Percentiles rank a stretch among this genome's conserved stretches.
Conservation (phyloP, 2,113 vertebrate species). For the Cephalopterus ornatus region DNA sequence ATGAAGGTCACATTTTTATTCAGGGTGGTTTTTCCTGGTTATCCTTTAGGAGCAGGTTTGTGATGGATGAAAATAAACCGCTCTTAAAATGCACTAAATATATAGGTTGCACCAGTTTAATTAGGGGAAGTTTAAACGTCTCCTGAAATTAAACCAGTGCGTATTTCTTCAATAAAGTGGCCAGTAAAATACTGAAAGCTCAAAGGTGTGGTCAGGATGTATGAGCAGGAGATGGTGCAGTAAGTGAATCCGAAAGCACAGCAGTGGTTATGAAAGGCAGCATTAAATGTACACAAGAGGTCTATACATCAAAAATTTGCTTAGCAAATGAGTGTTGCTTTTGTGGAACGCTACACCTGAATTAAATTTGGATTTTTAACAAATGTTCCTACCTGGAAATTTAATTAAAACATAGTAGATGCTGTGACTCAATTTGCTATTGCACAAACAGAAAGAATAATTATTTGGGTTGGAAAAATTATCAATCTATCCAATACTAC, state of each 20-base stretch:
- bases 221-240: background rate
- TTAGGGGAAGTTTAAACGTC: background rate
- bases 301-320: background rate
- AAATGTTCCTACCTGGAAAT: background rate
- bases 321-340: background rate
- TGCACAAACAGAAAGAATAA: background rate
- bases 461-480: background rate
- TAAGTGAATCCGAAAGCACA: background rate
- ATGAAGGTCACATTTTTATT: background rate
- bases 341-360: background rate
- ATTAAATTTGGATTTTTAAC: background rate
- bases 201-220: accelerated
- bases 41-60: background rate
- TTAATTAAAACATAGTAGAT: background rate
- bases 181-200: background rate
- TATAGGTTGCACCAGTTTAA: background rate
- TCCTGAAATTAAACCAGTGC: background rate
- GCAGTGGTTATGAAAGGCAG: background rate
- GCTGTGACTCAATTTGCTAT: background rate
- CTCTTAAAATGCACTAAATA: background rate
- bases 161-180: background rate
- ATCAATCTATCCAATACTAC: background rate
- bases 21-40: background rate
- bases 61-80: background rate
- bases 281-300: background rate